Conservation (phyloP, 2,113 vertebrate species). For the Odontophorus gujanensis region DNA sequence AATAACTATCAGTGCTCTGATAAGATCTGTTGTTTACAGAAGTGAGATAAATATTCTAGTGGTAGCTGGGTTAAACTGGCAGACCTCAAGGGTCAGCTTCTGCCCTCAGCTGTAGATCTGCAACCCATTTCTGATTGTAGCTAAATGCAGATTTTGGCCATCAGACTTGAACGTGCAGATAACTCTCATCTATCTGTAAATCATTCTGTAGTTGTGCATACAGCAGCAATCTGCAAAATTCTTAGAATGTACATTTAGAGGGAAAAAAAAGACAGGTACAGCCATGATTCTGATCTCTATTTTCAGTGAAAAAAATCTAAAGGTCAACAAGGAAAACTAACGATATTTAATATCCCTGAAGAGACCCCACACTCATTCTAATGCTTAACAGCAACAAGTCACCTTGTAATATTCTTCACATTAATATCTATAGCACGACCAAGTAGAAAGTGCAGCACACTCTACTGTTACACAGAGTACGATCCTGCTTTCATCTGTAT, state of each 20-base stretch:
- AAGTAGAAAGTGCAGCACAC: slow-evolving; percentile 27
- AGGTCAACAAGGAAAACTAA: not conserved
- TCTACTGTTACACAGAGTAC: not conserved
- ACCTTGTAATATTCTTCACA: not conserved
- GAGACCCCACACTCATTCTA: not conserved
- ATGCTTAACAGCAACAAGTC: slow-evolving; percentile 10
- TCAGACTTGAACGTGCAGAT: not conserved
- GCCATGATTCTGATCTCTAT: not conserved
- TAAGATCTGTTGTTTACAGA: slow-evolving; percentile 42
- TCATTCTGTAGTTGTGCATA: not conserved
- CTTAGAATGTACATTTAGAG: not conserved
- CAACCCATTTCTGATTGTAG: not conserved
- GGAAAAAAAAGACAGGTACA: not conserved
- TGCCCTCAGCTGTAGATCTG: slow-evolving; percentile 25
- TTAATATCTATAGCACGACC: slow-evolving; percentile 3
- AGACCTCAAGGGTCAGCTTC: not conserved
- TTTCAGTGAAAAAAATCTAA: not conserved
- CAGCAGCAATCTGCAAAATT: not conserved
- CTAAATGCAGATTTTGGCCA: slow-evolving; percentile 19
- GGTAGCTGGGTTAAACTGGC: slow-evolving; percentile 37
- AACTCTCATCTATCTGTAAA: not conserved
- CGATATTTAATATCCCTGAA: slow-evolving; percentile 44
- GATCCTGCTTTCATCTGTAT: not conserved
- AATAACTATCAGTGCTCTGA: slow-evolving; percentile 21
- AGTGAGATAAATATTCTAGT: slow-evolving; percentile 29